phyloP scores from a whole-genome alignment of 2,888 invertebrate species.

The Lasioglossum morio region DNA sequence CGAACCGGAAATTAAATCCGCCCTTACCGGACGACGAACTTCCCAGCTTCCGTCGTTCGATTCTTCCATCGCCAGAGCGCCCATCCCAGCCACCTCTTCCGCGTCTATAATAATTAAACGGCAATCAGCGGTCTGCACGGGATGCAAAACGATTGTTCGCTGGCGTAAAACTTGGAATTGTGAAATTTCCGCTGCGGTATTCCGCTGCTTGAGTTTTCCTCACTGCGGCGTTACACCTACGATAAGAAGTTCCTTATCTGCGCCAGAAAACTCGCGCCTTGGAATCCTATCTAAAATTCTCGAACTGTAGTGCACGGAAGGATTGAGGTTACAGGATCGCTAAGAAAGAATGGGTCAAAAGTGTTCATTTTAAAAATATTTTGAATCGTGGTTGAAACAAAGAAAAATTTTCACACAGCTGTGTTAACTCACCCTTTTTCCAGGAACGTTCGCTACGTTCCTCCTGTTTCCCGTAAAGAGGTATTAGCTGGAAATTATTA shows the following conservation, averaged over 20 bases:
- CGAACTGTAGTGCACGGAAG: background rate
- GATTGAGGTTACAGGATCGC: background rate
- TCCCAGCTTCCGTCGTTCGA: slow-evolving; percentile 35
- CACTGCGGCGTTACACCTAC: background rate
- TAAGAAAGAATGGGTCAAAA: background rate
- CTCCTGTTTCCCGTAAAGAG: background rate
- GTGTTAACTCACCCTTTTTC: background rate
- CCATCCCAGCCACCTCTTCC: background rate
- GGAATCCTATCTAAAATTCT: background rate
- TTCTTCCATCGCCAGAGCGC: slow-evolving; percentile 3
- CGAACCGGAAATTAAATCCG: slow-evolving; percentile 65
- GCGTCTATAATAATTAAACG: slow-evolving; percentile 43
- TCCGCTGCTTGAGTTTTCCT: background rate
- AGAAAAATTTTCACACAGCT: too few relatives aligned
- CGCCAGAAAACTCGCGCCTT: background rate
- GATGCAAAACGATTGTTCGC: slow-evolving; percentile 26
- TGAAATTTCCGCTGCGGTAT: slow-evolving; percentile 7
- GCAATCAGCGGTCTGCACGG: slow-evolving; percentile 14
- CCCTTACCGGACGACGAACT: slow-evolving; percentile 64
- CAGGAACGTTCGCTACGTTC: background rate
- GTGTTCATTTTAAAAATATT: too few relatives aligned
- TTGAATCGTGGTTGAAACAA: too few relatives aligned
- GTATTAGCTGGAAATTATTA: background rate
- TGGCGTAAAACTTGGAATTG: slow-evolving; percentile 11
- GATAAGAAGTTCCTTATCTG: slow-evolving; percentile 25